These are phyloP conservation scores for Gastracanthus pulcherrimus DNA, from an alignment of 2,888 invertebrate species.

Conservation along the genomic window DNA sequence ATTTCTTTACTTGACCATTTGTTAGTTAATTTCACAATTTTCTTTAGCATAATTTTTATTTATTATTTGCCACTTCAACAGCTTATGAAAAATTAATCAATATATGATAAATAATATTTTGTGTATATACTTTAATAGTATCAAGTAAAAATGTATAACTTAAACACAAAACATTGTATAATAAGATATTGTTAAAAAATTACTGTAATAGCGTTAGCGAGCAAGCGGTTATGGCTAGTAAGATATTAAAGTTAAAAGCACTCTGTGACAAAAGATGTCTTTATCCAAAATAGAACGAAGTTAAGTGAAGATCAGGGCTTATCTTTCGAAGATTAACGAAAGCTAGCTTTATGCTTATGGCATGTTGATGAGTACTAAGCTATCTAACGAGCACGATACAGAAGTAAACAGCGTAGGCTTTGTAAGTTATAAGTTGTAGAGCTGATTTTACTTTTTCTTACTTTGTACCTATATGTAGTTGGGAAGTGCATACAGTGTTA, in stretches of 20 bases:
- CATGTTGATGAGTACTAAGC: background rate
- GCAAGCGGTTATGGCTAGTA: too few relatives aligned
- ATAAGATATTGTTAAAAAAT: too few relatives aligned
- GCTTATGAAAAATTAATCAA: too few relatives aligned
- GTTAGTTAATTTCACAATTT: too few relatives aligned
- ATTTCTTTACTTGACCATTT: too few relatives aligned
- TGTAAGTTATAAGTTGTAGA: background rate
- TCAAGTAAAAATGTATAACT: too few relatives aligned
- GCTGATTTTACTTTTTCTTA: background rate
- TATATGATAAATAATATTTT: too few relatives aligned
- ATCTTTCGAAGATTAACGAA: background rate
- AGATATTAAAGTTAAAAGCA: background rate
- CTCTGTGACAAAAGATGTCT: background rate
- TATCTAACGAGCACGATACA: background rate
- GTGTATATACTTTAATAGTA: too few relatives aligned
- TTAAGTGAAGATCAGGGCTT: background rate
- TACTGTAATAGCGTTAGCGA: too few relatives aligned
- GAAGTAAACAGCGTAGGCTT: background rate
- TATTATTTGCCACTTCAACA: too few relatives aligned
- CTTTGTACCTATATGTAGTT: background rate
- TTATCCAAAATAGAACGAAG: background rate
- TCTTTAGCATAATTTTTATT: too few relatives aligned
- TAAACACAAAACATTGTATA: too few relatives aligned
- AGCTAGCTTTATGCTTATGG: background rate
- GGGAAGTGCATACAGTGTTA: background rate